These are phyloP conservation scores for Heliocidaris erythrogramma DNA, from an alignment of 35 echinoderm and acorn worm species.

Conservation along the genomic window DNA sequence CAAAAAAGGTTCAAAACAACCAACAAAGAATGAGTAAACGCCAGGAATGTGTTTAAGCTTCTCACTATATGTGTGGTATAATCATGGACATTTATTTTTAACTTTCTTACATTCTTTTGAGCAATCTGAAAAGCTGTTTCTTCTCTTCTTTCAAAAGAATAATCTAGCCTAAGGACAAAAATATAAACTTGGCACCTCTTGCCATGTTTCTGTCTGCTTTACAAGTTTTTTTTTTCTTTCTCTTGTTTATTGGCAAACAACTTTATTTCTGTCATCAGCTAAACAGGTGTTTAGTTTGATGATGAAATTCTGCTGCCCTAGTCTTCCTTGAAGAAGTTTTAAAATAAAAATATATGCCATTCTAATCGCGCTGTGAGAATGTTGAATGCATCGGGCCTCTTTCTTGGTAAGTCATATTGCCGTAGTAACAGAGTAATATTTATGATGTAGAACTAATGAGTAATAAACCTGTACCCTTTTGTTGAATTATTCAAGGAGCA, in stretches of 20 bases:
- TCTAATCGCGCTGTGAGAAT: background rate
- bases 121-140: background rate
- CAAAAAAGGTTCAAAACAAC: background rate
- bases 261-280: background rate
- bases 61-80: background rate
- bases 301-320: background rate
- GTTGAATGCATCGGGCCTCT: background rate
- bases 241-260: background rate
- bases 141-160: background rate
- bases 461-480: no score
- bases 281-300: background rate
- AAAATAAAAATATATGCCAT: background rate
- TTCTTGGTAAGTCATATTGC: background rate
- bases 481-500: no score
- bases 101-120: background rate
- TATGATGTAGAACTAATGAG: no score
- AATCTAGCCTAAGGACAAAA: background rate
- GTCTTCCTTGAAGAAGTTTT: background rate
- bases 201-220: background rate
- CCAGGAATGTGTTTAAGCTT: background rate
- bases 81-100: background rate
- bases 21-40: background rate
- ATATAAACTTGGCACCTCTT: background rate
- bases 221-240: background rate
- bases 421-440: no score